phyloP scores from a whole-genome alignment of 2,888 invertebrate genomes.

The Pandemis corylana region DNA sequence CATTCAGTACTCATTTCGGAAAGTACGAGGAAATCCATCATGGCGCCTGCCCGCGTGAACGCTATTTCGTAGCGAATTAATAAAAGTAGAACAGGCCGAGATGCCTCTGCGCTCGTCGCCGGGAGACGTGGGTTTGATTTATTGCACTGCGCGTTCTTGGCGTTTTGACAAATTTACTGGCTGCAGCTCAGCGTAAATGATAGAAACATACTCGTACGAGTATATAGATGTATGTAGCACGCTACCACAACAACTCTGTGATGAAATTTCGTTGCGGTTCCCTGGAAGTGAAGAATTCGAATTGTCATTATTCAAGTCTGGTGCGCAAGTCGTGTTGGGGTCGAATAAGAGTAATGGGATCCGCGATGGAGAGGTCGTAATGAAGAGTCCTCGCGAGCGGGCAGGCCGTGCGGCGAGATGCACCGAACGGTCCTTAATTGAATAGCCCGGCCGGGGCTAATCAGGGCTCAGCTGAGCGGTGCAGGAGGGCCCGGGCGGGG shows the following conservation, averaged over 20 bases:
- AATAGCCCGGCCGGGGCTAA: constrained; percentile 83
- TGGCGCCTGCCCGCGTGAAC: constrained; percentile 10
- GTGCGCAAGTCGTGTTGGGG: constrained; percentile 49
- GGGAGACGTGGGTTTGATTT: constrained; percentile 39
- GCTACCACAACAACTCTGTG: constrained; percentile 1
- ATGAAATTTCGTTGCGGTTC: constrained; percentile 8
- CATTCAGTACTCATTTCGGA: neutral
- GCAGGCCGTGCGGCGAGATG: constrained; percentile 63
- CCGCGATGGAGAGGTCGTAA: constrained; percentile 69
- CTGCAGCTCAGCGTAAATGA: constrained; percentile 33
- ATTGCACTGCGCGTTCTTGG: constrained; percentile 40
- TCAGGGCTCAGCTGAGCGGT: constrained; percentile 83
- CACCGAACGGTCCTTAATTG: constrained; percentile 82
- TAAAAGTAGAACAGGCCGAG: constrained; percentile 32
- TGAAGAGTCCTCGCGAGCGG: constrained; percentile 68
- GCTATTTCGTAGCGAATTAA: constrained; percentile 23
- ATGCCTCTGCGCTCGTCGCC: constrained; percentile 27
- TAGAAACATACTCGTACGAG: neutral
- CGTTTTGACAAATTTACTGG: constrained; percentile 42
- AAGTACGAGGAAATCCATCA: constrained; percentile 16
- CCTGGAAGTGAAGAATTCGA: constrained; percentile 18
- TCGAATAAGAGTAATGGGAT: constrained; percentile 67
- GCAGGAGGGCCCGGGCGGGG: constrained; percentile 64
- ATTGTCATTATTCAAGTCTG: constrained; percentile 35
- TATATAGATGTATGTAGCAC: constrained; percentile 10